These are phyloP conservation scores for Falco peregrinus DNA, from an alignment of 2,797 vertebrate species.

Conservation along the genomic window DNA sequence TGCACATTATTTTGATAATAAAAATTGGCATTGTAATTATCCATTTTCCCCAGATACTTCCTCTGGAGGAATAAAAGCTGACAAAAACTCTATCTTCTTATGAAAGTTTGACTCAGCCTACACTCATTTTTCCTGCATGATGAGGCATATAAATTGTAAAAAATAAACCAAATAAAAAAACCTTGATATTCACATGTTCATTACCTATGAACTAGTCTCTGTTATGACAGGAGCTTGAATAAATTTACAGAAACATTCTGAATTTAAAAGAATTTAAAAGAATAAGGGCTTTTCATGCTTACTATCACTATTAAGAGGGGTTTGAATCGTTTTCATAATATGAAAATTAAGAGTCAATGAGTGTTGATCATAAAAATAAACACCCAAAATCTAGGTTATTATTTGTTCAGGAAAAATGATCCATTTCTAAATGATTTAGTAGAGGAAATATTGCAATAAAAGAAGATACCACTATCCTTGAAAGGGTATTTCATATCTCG, in stretches of 20 bases:
- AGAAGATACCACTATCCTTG: neutral
- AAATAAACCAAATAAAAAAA: neutral
- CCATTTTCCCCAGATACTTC: conserved; percentile 21
- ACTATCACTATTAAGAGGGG: neutral
- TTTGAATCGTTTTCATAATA: neutral
- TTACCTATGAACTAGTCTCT: neutral
- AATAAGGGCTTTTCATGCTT: neutral
- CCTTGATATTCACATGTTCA: neutral
- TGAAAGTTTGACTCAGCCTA: neutral
- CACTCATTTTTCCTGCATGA: neutral
- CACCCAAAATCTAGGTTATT: neutral
- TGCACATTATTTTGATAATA: conserved; percentile 62
- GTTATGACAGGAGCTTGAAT: neutral
- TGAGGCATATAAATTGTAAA: neutral
- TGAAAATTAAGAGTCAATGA: neutral
- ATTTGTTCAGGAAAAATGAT: neutral
- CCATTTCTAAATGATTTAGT: neutral
- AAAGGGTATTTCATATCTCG: neutral
- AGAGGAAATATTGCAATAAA: neutral
- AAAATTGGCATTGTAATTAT: conserved; percentile 61
- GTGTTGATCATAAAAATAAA: neutral
- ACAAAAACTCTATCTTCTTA: conserved; percentile 11
- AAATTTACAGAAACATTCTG: neutral
- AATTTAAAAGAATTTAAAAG: neutral
- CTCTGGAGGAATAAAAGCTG: conserved; percentile 9